Base-by-base conservation (phyloP, 2,113 vertebrate species). In the Callipepla californica region DNA sequence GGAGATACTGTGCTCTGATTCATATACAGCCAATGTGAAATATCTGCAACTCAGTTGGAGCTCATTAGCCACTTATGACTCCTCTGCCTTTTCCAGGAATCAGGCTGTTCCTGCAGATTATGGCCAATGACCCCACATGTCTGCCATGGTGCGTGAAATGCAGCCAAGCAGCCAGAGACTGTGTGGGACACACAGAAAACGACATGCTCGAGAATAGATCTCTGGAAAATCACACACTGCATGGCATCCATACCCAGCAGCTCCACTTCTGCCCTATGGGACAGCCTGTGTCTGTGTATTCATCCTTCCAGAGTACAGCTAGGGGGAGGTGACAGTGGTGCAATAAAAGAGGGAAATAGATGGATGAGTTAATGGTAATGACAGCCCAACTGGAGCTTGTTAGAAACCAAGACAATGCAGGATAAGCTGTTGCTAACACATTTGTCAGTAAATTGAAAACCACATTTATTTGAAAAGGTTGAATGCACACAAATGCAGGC, bases 361-460 rank as follows among this genome's bases (percentile, higher is more conserved):
- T 63, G 50, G 26, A n/a, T 77, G 40, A 63, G 13, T 44, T 84
- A 85, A 82, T 34, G 48, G 18, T 55, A 73, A 65, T 48, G 78
- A 77, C 67, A 94, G 63, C 73, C 7, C 32, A 65, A 15, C 18
- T 18, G 0, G 0, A 86, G 36, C 4, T 13, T 66, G 42, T 5
- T 89, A 32, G 32, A 69, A 89, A 45, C 4, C 3, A 16, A n/a
- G 48, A 47, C 1, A 1, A 4, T 42, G 42, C 26, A 63, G 42
- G 42, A 21, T n/a, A 85, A 82, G 15, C 21, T 85, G 26, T 23
- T 89, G 70, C 30, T 62, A 66, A 65, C 3, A 55, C 5, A 6
- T 58, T 53, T 50, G 78, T 77, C 53, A 80, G 53, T 80, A 82
- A 62, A 55, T 25, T 38, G 84, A 73, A 88, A 93, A 32, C 9